Conservation (phyloP, 23 tunicate species). For the Trididemnum nubilum region DNA sequence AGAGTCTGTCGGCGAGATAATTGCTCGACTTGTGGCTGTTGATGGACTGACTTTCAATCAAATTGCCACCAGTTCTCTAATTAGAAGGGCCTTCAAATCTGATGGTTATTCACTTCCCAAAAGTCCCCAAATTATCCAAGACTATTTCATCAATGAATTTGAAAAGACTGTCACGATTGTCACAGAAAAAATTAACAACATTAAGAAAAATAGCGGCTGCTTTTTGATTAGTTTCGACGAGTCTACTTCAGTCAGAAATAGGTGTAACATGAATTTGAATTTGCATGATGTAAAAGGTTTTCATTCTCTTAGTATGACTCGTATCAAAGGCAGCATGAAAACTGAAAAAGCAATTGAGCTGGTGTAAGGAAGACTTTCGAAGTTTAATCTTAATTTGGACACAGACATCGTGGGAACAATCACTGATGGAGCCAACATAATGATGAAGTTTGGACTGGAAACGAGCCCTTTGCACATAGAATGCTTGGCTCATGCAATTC, state of each 20-base stretch:
- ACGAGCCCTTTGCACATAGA: not conserved
- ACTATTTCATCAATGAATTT: slow-evolving; percentile 5
- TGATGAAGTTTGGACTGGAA: slow-evolving; percentile 3
- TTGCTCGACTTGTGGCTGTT: not conserved
- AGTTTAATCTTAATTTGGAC: too few relatives aligned
- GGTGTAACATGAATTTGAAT: too few relatives aligned
- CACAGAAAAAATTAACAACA: not conserved
- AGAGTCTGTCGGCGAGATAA: not conserved
- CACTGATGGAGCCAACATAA: slow-evolving; percentile 7
- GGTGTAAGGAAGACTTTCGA: not conserved
- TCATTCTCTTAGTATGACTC: too few relatives aligned
- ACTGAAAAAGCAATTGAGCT: slow-evolving; percentile 13
- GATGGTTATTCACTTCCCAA: slow-evolving; percentile 12
- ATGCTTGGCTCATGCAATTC: slow-evolving; percentile 25
- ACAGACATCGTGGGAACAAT: slow-evolving; percentile 13
- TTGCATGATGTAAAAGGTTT: too few relatives aligned
- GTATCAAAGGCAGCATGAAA: too few relatives aligned
- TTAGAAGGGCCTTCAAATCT: slow-evolving; percentile 6
- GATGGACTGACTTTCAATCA: too few relatives aligned
- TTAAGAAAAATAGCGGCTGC: slow-evolving; percentile 2
- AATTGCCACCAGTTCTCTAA: not conserved
- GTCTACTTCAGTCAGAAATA: too few relatives aligned
- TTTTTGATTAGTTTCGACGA: too few relatives aligned
- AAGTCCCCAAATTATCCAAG: too few relatives aligned
- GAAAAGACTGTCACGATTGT: not conserved